These are phyloP conservation scores for Pristionchus maxplancki DNA, from an alignment of 2,888 invertebrate species.

Conservation along the genomic window DNA sequence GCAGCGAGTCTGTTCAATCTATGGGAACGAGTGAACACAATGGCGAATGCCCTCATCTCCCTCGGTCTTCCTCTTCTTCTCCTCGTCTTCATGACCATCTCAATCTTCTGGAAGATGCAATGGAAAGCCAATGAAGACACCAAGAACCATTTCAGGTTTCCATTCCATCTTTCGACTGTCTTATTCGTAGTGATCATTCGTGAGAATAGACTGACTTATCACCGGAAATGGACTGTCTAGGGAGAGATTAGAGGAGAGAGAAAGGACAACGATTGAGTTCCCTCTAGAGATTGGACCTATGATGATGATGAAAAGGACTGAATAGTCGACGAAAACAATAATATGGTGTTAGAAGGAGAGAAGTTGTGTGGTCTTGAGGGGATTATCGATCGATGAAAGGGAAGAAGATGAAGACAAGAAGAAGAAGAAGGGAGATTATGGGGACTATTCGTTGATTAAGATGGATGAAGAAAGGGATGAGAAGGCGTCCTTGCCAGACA, in stretches of 20 bases:
- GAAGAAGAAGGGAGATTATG: neutral
- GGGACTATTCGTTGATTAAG: neutral
- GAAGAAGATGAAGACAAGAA: neutral
- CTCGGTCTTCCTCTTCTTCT: conserved; percentile 72
- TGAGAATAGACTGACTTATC: neutral
- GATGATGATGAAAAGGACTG: neutral
- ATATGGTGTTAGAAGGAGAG: neutral
- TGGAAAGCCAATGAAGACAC: conserved; percentile 1
- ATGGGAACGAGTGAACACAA: conserved; percentile 69
- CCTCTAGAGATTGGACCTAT: neutral
- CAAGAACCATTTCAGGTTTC: conserved; percentile 23
- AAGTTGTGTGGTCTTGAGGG: neutral
- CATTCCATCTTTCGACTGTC: neutral
- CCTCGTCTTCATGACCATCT: conserved; percentile 71
- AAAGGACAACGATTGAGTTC: neutral
- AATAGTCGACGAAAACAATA: neutral
- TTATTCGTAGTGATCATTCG: neutral
- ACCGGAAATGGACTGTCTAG: neutral
- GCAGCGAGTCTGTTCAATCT: conserved; percentile 63
- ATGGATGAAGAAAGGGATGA: neutral
- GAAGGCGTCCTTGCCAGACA: neutral
- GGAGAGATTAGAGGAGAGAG: neutral
- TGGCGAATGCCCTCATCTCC: conserved; percentile 69
- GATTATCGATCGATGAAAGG: neutral
- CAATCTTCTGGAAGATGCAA: conserved; percentile 57